Evolutionary conservation across 2,113 vertebrate genomes (phyloP), one percentile per base, ranked within the genome.

Genomic region (Myiozetetes cayanensis): DNA sequence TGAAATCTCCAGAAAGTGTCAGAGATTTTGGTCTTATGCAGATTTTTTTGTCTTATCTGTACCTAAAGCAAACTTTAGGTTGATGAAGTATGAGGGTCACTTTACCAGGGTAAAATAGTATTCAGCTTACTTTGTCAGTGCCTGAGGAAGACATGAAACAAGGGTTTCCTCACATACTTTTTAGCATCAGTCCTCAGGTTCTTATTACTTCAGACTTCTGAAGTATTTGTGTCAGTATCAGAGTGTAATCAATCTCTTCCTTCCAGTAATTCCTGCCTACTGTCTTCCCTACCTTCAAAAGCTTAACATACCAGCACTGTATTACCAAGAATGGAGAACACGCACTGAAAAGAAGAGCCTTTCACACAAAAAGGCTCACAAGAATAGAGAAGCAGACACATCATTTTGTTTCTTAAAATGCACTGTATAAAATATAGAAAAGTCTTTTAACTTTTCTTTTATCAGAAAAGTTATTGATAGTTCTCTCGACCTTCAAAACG

Each of bases 261-360:
- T 22, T 87, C 39, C n/a, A 50, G 61, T 89, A 50, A 4, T 2
- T 2, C 20, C 25, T 71, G 13, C 39, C 85, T 33, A 41, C 37
- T 89, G 2, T 30, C 25, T 85, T 85, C 24, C 13, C 4, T 59
- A 15, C 25, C 20, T 67, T 82, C 56, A 53, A 50, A 62, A 87
- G 21, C 25, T 59, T 74, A 63, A 23, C 58, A 18, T 31, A 21
- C 20, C 35, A 49, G 7, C 6, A 31, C 24, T 24, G 3, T 73
- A 27, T n/a, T 47, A 78, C 19, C 4, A 6, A 58, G 59, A 39
- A 46, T 3, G 4, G 43, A 76, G 15, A 72, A 39, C 0, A 0
- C 35, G 27, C 35, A 35, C 15, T 9, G 28, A 76, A 75, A 41
- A 62, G 31, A 83, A 61, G 22, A 41, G 39, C 39, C 39, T 41